Percentiles rank a stretch among this genome's conserved stretches.
phyloP scores from a whole-genome alignment of 2,113 vertebrate species.

The Panthera leo region DNA sequence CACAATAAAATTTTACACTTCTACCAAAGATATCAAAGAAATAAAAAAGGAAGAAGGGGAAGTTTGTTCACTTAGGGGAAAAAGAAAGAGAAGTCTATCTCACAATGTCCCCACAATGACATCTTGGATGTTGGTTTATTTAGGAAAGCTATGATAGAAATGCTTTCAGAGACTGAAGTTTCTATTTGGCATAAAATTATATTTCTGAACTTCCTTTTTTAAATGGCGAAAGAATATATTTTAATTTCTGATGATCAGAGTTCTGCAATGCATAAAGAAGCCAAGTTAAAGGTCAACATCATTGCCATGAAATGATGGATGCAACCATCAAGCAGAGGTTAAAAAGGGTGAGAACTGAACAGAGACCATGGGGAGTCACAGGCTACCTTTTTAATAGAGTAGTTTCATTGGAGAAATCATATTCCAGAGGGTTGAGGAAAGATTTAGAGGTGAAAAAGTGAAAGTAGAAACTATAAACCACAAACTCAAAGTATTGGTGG shows the following conservation, averaged over 20 bases:
- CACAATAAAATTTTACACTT: background rate
- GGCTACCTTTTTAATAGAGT: constrained; percentile 20
- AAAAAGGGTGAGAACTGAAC: background rate
- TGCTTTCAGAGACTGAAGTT: background rate
- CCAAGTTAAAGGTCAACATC: constrained; percentile 1
- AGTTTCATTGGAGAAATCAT: constrained; percentile 23
- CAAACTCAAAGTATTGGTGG: background rate
- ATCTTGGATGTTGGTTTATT: background rate
- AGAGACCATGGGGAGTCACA: background rate
- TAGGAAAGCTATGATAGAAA: background rate
- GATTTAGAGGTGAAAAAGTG: background rate
- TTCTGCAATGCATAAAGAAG: background rate
- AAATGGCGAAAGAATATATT: constrained; percentile 4
- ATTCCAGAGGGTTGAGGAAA: background rate
- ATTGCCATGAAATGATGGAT: constrained; percentile 39
- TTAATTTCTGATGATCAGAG: constrained; percentile 38
- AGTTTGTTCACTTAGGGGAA: background rate
- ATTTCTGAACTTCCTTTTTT: constrained; percentile 11
- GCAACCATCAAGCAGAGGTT: background rate
- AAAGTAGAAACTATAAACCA: background rate
- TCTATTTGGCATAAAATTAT: background rate
- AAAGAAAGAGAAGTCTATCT: background rate
- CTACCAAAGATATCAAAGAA: background rate
- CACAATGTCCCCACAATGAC: background rate
- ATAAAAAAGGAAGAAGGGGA: background rate